Conservation (phyloP, 2,797 vertebrate genomes). For the Alfaro cultratus region DNA sequence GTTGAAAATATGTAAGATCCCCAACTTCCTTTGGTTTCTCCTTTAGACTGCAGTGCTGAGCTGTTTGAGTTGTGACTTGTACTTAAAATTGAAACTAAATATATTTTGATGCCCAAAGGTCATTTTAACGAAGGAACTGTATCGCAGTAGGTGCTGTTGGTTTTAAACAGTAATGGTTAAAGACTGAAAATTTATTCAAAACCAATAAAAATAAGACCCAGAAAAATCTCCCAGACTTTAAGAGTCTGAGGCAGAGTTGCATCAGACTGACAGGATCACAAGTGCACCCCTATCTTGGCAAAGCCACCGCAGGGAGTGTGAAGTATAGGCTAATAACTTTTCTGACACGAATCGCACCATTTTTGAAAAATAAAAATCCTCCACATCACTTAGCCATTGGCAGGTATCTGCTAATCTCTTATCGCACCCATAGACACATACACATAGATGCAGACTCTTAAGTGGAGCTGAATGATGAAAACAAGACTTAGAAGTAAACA, state of each 20-base stretch:
- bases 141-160: background rate
- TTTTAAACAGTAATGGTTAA: background rate
- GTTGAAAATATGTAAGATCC: too few relatives aligned
- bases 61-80: too few relatives aligned
- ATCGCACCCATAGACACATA: conserved; percentile 9
- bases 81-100: too few relatives aligned
- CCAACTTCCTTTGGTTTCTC: too few relatives aligned
- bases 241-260: conserved; percentile 19
- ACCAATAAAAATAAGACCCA: conserved; percentile 11
- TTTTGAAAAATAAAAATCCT: conserved; percentile 36
- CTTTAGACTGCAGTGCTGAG: too few relatives aligned
- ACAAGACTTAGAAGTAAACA: conserved; percentile 33
- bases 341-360: conserved; percentile 53
- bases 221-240: conserved; percentile 13
- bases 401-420: conserved; percentile 40
- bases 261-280: conserved; percentile 25
- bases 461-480: conserved; percentile 23
- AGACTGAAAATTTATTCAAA: conserved; percentile 3
- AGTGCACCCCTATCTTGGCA: conserved; percentile 2
- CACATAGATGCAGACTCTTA: conserved; percentile 4
- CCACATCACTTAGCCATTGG: conserved; percentile 34
- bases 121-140: background rate
- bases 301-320: conserved; percentile 24
- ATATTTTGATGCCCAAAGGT: too few relatives aligned
- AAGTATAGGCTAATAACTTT: conserved; percentile 54